Conservation (phyloP, 2,797 vertebrate species). For the Potorous gilbertii region DNA sequence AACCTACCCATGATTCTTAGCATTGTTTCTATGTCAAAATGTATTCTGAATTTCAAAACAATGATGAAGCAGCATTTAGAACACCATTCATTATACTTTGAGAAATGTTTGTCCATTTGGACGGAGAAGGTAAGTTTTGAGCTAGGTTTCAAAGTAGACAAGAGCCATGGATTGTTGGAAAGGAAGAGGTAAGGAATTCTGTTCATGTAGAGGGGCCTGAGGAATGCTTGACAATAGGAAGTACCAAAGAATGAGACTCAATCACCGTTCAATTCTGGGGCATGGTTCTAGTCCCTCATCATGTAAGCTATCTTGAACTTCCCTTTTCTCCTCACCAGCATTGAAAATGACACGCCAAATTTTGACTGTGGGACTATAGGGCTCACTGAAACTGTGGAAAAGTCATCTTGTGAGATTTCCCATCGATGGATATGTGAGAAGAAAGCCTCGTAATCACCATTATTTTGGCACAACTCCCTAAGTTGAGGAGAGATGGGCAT, state of each 20-base stretch:
- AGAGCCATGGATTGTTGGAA: neutral
- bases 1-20: neutral
- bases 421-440: constrained; percentile 1
- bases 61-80: neutral
- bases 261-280: neutral
- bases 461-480: neutral
- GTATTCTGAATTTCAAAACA: neutral
- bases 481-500: neutral
- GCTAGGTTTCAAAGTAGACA: neutral
- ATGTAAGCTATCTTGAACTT: neutral
- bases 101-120: neutral
- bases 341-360: neutral
- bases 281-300: neutral
- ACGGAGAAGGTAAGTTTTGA: neutral
- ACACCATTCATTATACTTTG: neutral
- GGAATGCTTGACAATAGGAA: neutral
- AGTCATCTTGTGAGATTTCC: neutral
- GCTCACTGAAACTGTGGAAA: rapidly evolving
- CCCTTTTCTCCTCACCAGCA: neutral
- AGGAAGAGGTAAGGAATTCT: neutral
- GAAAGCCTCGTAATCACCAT: neutral
- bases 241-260: neutral
- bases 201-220: neutral
- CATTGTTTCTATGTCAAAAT: neutral
- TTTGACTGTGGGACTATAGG: neutral